Percentiles rank a stretch among this genome's conserved stretches.
These are phyloP conservation scores for Diabrotica balteata DNA, from an alignment of 2,888 invertebrate genomes.

Conservation along the genomic window DNA sequence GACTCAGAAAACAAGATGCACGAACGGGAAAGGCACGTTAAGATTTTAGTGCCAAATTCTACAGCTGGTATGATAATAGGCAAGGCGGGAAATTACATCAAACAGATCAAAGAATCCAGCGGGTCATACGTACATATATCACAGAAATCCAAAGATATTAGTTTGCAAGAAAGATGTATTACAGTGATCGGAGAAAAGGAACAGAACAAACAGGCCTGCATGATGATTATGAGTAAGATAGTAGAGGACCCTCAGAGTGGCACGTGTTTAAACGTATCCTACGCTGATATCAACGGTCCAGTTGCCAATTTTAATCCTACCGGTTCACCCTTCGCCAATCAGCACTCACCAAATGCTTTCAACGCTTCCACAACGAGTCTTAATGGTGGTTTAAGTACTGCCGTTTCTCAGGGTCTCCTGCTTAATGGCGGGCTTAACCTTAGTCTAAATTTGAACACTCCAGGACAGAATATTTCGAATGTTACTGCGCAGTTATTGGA, in stretches of 20 bases:
- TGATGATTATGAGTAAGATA: conserved; percentile 92
- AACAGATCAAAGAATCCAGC: conserved; percentile 93
- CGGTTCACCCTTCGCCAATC: conserved; percentile 91
- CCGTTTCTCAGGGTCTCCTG: conserved; percentile 73
- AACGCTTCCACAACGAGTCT: conserved; percentile 56
- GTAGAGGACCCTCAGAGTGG: conserved; percentile 97
- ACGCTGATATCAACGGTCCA: conserved; percentile 94
- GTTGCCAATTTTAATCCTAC: conserved; percentile 96
- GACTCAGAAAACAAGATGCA: conserved; percentile 83
- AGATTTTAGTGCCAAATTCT: conserved; percentile 94
- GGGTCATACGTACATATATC: conserved; percentile 96
- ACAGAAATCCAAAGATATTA: conserved; percentile 93
- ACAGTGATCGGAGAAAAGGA: conserved; percentile 94
- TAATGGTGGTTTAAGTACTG: conserved; percentile 50
- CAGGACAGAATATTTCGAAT: conserved; percentile 76
- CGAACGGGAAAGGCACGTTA: conserved; percentile 93
- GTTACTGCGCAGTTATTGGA: conserved; percentile 85
- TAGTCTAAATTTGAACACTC: conserved; percentile 79
- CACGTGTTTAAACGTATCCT: conserved; percentile 94
- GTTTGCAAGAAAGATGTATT: conserved; percentile 92
- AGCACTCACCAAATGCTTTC: conserved; percentile 67
- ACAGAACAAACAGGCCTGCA: conserved; percentile 88
- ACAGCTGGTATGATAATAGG: conserved; percentile 97
- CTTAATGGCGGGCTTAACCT: conserved; percentile 71
- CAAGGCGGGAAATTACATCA: conserved; percentile 94